Percentiles rank a stretch among this genome's conserved stretches.
phyloP scores from a whole-genome alignment of 2,797 vertebrate genomes.

The Sebastes jordani region DNA sequence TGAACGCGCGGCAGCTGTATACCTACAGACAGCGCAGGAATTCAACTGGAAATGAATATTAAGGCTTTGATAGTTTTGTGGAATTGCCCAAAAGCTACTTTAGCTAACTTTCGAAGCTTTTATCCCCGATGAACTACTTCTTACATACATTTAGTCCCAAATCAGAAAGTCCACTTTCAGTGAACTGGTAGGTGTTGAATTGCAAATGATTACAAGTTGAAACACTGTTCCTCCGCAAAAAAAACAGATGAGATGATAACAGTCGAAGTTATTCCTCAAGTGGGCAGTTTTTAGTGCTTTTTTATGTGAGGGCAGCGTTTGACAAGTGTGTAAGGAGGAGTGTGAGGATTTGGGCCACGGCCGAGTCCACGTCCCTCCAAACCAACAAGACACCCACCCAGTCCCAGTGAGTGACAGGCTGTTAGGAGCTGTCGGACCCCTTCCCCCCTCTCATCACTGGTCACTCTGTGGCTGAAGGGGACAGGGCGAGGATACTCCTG shows the following conservation, averaged over 20 bases:
- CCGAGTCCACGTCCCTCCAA: slow-evolving; percentile 29
- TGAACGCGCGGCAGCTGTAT: slow-evolving; percentile 48
- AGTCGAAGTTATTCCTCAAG: not conserved
- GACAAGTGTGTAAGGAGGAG: not conserved
- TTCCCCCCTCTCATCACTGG: slow-evolving; percentile 30
- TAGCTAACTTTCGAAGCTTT: slow-evolving; percentile 67
- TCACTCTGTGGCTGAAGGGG: slow-evolving; percentile 62
- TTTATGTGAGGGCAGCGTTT: not conserved
- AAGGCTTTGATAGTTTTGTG: slow-evolving; percentile 60
- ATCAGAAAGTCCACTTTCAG: slow-evolving; percentile 34
- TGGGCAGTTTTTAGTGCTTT: not conserved
- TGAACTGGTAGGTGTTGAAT: not conserved
- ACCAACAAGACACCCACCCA: slow-evolving; percentile 30
- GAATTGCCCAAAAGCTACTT: slow-evolving; percentile 67
- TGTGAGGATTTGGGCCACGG: slow-evolving; percentile 26
- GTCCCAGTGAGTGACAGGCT: slow-evolving; percentile 63
- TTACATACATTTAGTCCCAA: slow-evolving; percentile 36
- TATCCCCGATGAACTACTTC: slow-evolving; percentile 47
- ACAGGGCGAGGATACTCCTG: slow-evolving; percentile 57
- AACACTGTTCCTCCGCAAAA: not conserved
- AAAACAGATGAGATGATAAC: not conserved
- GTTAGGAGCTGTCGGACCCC: slow-evolving; percentile 65
- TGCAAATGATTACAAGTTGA: not conserved
- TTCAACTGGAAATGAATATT: slow-evolving; percentile 69
- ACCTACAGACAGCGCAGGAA: slow-evolving; percentile 52